These are phyloP conservation scores for Zaprionus tsacasi DNA, from an alignment of 1,140 invertebrate species.

Conservation along the genomic window DNA sequence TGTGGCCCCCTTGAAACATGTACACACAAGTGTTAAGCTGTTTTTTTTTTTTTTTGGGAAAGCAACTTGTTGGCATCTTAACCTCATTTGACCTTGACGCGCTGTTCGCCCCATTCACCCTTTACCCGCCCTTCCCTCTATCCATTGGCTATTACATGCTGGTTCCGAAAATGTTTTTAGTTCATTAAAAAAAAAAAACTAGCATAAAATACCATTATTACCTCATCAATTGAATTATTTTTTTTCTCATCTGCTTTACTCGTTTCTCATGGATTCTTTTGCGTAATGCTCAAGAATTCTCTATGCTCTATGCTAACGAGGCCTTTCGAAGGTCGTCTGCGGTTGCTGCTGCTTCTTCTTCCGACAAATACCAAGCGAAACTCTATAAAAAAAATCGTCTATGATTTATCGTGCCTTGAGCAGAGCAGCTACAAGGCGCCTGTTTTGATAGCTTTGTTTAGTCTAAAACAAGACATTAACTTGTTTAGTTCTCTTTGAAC, in stretches of 20 bases:
- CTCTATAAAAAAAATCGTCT: constrained; percentile 1
- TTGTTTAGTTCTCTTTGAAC: constrained; percentile 16
- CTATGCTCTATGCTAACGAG: constrained; percentile 30
- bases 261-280: constrained; percentile 53
- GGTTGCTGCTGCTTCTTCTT: not conserved
- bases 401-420: constrained; percentile 34
- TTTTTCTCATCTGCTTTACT: constrained; percentile 26
- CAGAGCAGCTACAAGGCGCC: constrained; percentile 19
- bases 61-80: constrained; percentile 43
- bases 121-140: not conserved
- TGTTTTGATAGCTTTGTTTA: constrained; percentile 39
- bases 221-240: constrained; percentile 30
- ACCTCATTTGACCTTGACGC: constrained; percentile 66
- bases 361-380: constrained; percentile 6
- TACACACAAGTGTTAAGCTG: constrained; percentile 37
- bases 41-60: constrained; percentile 34
- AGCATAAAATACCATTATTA: constrained; percentile 37
- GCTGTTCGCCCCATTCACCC: not conserved
- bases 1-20: constrained; percentile 37
- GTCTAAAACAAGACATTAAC: constrained; percentile 22
- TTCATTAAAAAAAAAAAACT: constrained; percentile 18
- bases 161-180: constrained; percentile 16
- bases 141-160: constrained; percentile 17
- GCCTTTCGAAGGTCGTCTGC: constrained; percentile 32
- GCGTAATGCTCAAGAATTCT: constrained; percentile 7